Conservation (phyloP, 2,113 vertebrate genomes). For the zebrafish (Danio rerio) region GRCz12tu NC_133198.1:26627501-26628000, state of each 20-base stretch:
- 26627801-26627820: neutral
- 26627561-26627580: constrained; percentile 15
- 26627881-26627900: neutral
- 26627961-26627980: no score
- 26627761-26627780: constrained; percentile 10
- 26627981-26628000: no score
- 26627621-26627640: constrained; percentile 17
- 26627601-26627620: constrained; percentile 15
- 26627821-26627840: neutral
- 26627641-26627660: constrained; percentile 43
- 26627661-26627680: constrained; percentile 22
- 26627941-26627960: no score
- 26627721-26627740: constrained; percentile 28
- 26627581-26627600: constrained; percentile 17
- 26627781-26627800: neutral
- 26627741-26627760: constrained; percentile 23
- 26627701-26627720: constrained; percentile 42
- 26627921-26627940: no score
- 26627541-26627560: constrained; percentile 35
- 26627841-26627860: neutral
- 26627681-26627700: constrained; percentile 51
- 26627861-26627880: neutral
- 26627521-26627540: constrained; percentile 36
- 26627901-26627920: no score
- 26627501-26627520: constrained; percentile 34